Evolutionary conservation across 2,113 vertebrate species (phyloP).

Genomic region (Mesocricetus auratus): DNA sequence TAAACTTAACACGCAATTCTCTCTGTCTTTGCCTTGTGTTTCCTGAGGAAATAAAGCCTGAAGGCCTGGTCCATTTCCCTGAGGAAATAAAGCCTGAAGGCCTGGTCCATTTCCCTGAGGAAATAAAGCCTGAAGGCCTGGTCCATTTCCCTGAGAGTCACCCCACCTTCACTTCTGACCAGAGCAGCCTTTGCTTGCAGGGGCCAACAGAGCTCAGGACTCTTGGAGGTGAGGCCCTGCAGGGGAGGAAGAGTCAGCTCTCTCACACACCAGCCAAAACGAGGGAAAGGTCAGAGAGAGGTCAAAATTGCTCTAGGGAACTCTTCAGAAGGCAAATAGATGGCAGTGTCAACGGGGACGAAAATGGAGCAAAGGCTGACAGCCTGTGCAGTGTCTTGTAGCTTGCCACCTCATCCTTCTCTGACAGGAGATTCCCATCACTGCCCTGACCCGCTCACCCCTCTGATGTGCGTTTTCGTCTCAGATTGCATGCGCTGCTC

Average conservation of each 20-base stretch:
- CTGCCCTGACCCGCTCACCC: neutral
- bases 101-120: neutral
- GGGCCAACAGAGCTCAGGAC: neutral
- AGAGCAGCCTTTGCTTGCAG: neutral
- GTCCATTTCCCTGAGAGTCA: neutral
- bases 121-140: neutral
- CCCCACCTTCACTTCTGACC: rapidly evolving
- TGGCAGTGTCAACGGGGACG: neutral
- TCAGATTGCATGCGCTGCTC: neutral
- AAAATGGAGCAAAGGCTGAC: neutral
- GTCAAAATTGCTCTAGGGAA: constrained; percentile 16
- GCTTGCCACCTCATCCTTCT: neutral
- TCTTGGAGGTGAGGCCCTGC: neutral
- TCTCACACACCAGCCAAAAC: constrained; percentile 1
- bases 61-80: neutral
- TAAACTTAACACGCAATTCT: neutral
- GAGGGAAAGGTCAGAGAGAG: neutral
- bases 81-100: neutral
- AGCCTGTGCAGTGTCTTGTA: neutral
- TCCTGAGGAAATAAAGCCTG: no score
- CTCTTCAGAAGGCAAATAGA: constrained; percentile 8
- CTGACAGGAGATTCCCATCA: neutral
- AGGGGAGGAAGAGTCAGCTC: neutral
- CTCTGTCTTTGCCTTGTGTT: neutral
- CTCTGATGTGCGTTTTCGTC: neutral